These are phyloP conservation scores for Eueides isabella DNA, from an alignment of 1,140 invertebrate species.

Conservation along the genomic window DNA sequence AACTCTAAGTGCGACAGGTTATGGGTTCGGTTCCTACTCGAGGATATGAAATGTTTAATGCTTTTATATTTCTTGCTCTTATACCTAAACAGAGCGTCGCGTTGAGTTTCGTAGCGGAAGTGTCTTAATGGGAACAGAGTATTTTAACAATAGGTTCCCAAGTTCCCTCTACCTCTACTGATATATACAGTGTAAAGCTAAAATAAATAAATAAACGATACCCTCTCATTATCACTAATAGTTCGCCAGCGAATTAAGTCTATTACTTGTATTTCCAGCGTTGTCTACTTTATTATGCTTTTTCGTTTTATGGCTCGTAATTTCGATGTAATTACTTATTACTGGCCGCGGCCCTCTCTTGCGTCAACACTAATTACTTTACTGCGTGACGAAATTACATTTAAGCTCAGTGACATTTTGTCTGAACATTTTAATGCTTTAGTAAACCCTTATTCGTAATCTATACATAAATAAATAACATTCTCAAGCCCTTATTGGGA, in stretches of 20 bases:
- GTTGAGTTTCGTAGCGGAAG: too few relatives aligned
- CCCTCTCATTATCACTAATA: too few relatives aligned
- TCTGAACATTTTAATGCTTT: neutral
- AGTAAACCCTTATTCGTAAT: neutral
- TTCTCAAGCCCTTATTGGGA: neutral
- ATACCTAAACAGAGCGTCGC: too few relatives aligned
- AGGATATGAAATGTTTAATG: too few relatives aligned
- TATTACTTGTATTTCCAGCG: neutral
- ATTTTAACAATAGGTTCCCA: too few relatives aligned
- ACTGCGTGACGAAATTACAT: slow-evolving; percentile 11
- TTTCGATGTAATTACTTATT: slow-evolving; percentile 15
- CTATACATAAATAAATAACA: neutral
- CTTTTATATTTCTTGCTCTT: too few relatives aligned
- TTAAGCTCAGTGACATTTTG: neutral
- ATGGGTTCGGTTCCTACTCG: too few relatives aligned
- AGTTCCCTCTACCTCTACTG: too few relatives aligned
- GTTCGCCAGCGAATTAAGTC: neutral
- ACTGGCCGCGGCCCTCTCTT: neutral
- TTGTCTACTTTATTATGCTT: neutral
- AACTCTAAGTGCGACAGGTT: too few relatives aligned
- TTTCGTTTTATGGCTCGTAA: neutral
- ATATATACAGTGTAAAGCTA: too few relatives aligned
- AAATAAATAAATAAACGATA: too few relatives aligned
- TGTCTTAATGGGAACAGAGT: too few relatives aligned
- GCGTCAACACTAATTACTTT: slow-evolving; percentile 5